phyloP scores from a whole-genome alignment of 2,797 vertebrate genomes.

The Bucorvus abyssinicus region DNA sequence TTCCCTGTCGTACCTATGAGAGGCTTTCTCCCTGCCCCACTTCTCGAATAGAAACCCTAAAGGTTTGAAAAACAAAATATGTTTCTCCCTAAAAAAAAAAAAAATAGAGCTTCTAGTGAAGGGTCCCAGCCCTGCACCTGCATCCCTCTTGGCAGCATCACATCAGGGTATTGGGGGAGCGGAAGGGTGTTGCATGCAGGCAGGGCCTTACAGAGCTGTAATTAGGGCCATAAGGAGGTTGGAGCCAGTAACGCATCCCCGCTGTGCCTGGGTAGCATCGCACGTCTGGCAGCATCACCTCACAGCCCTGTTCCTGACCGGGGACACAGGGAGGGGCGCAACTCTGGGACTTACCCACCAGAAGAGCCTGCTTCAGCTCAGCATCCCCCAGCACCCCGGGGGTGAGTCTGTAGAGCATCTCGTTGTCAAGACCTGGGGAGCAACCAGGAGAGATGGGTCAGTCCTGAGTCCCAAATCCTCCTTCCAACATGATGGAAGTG shows the following conservation, averaged over 20 bases:
- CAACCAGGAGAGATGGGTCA: not conserved
- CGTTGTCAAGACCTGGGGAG: constrained; percentile 57
- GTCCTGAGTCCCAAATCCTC: not conserved
- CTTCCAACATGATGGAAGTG: fast-evolving
- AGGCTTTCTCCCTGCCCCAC: not conserved
- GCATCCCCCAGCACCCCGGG: constrained; percentile 53
- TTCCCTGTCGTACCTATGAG: fast-evolving
- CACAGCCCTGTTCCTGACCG: fast-evolving
- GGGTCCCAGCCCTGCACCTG: not conserved
- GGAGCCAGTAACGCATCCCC: not conserved
- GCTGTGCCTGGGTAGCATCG: not conserved
- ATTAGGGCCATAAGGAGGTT: fast-evolving
- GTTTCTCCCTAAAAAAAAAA: not conserved
- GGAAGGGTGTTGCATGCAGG: fast-evolving
- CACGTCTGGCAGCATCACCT: not conserved
- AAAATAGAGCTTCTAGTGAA: not conserved
- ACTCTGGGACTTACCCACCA: constrained; percentile 69
- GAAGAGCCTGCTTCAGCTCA: constrained; percentile 78
- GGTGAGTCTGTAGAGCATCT: constrained; percentile 68
- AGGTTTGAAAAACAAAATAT: not conserved
- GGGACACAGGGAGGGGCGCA: fast-evolving
- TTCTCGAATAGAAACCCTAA: not conserved
- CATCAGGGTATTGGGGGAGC: fast-evolving
- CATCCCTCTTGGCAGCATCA: not conserved
- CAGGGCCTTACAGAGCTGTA: not conserved